Base-by-base conservation (phyloP, 1,140 invertebrate genomes). In the Calliphora vicina region DNA sequence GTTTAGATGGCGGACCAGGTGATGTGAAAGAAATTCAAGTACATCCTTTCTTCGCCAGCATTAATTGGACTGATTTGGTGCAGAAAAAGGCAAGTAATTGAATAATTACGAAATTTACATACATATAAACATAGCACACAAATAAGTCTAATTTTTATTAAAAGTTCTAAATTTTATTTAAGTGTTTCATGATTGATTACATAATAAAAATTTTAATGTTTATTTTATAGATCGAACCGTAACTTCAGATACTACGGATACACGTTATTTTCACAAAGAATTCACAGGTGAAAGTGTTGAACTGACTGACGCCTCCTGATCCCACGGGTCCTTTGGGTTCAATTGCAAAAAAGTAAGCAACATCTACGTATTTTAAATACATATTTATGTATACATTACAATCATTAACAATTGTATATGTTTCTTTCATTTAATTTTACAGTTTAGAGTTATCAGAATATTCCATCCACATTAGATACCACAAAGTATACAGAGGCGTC, bases 261-360 rank as follows among this genome's bases (percentile, higher is more conserved):
- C 98, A 29, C 94, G 97, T 86, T 98, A 99, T 92, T 99, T 99
- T 92, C 98, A 99, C 92, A 95, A 96, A 83, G 97, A 99, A 92
- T 99, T 99, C 92, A 99, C 98, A n/a, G 97, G 97, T 81, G 98
- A 99, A 91, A 95, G 96, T 86, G 98, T 99, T 12, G 96, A 98
- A n/a, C n/a, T n/a, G n/a, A 92, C 91, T 99, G 74, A 99, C 98
- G 82, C 98, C 98, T 61, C 98, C 98, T 35, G 96, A 97, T 88
- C 92, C 93, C 83, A 93, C 93, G 57, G 91, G 92, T 10, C 92
- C 91, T 6, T 87, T 94, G 1, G 91, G 91, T 84, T 92, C 92
- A 84, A 94, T 94, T 83, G 93, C 93, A 86, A 93, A 94, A 91
- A 91, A 86, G 90, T 91, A 85, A 43, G 43, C 82, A 80, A 35